Evolutionary conservation across 2,888 invertebrate species (phyloP), one percentile per base, ranked within the genome.

Genomic region (Caenorhabditis macrosperma): DNA sequence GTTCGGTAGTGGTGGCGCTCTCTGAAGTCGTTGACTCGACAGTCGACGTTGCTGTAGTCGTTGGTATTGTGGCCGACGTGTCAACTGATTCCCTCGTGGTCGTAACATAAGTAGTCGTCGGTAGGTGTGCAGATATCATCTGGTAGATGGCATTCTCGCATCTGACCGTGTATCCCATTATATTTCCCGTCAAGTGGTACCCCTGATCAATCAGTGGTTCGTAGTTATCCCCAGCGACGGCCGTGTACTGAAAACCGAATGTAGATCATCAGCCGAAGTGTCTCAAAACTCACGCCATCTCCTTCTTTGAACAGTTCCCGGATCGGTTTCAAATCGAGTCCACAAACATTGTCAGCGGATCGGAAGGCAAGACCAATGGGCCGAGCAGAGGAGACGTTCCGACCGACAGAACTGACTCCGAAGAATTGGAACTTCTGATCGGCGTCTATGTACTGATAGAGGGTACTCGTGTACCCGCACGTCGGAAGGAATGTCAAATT

Each of bases 1-100:
- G 33, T 33, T 33, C 10, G 33, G 33, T 33, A 33, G 33, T 33
- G 5, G 33, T 33, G 33, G 33, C 6, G 33, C 5, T 10, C 24
- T 71, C 80, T 26, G 33, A 7, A 33, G 33, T 33, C 10, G 33
- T 33, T 33, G 33, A 10, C 6, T 5, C 33, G 10, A 10, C 80
- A 80, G 63, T 50, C 59, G 54, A 76, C 24, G 79, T 79, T 10
- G 77, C 67, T 6, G 9, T 61, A 1, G 33, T 74, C 12, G 48
- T 74, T 44, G 72, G 67, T 17, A 50, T 24, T 7, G 26, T 22
- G 10, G 50, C 48, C 9, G 22, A 33, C 15, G 68, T 60, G 1
- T n/a, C n/a, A n/a, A n/a, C n/a, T n/a, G 48, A 33, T 1, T 46
- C 60, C 3, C 15, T 15, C 15, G 38, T 38, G 9, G 38, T 38